Base-by-base conservation (phyloP, 2,797 vertebrate species). In the Nyctalus aviator region DNA sequence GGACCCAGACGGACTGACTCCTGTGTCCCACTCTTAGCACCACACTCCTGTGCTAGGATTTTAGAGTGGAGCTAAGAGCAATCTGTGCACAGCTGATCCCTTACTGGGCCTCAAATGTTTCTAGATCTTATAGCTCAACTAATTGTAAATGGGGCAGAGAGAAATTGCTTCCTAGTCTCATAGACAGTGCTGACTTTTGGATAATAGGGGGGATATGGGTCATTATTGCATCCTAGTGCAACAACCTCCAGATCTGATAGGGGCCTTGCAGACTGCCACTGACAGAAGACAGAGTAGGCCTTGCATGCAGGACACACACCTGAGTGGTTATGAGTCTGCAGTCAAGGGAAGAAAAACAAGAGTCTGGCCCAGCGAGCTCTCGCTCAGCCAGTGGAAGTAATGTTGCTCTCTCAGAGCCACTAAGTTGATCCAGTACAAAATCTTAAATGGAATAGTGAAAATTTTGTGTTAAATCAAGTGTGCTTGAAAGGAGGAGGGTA, bases 91-190 rank as follows among this genome's bases (percentile, higher is more conserved):
- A 89, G 62, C 76, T 71, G 25, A 77, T 46, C 73, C 44, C 68
- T 92, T 85, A 71, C 6, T 48, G 64, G 75, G 62, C 7, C 53
- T 55, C 20, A 55, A 4, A 71, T 48, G 23, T 72, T 91, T 93
- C 79, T 85, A 92, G 46, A 41, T 69, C 69, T 41, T 82, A 90
- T 2, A 75, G 14, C 48, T 71, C 69, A 83, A 21, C 27, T 87
- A 41, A 23, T 77, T 73, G 25, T 86, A 75, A 79, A 20, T 69
- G 87, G 88, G 73, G 62, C 73, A 85, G 20, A 84, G 27, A 12
- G 73, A 64, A 91, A 82, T 76, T 66, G 83, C 73, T 84, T 88
- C n/a, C 78, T 81, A 20, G 78, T 82, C 59, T 76, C 48, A 14
- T 94, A 59, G 66, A 57, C 32, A 85, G 0, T 68, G 25, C 46